These are phyloP conservation scores for Nomia melanderi DNA, from an alignment of 1,140 invertebrate genomes.

Conservation along the genomic window DNA sequence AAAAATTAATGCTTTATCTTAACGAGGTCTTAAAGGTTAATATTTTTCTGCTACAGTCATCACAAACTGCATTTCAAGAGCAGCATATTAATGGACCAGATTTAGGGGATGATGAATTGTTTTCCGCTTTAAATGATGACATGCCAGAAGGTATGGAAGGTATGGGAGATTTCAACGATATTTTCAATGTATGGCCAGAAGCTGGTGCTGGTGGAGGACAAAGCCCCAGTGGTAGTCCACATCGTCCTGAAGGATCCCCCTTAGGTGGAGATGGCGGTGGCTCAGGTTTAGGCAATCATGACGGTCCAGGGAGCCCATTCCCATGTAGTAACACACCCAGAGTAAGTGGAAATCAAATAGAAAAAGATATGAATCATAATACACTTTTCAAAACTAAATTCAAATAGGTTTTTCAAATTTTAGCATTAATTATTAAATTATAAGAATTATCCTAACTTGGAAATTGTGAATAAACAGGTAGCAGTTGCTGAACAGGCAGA, in stretches of 20 bases:
- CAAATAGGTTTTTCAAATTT: not conserved
- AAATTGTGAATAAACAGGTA: slow-evolving; percentile 70
- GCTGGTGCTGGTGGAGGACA: slow-evolving; percentile 83
- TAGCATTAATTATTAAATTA: not conserved
- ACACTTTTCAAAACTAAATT: too few relatives aligned
- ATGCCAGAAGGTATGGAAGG: slow-evolving; percentile 88
- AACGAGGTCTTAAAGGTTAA: slow-evolving; percentile 8
- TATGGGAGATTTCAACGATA: slow-evolving; percentile 87
- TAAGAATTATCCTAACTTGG: not conserved
- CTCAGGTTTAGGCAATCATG: slow-evolving; percentile 79
- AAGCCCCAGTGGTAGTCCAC: slow-evolving; percentile 84
- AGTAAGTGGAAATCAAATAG: slow-evolving; percentile 66
- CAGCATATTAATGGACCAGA: slow-evolving; percentile 89
- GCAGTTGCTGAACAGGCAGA: slow-evolving; percentile 81
- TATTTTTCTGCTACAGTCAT: slow-evolving; percentile 83
- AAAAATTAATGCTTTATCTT: slow-evolving; percentile 10
- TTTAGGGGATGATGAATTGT: slow-evolving; percentile 88
- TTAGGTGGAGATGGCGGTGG: slow-evolving; percentile 84
- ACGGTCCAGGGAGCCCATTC: slow-evolving; percentile 84
- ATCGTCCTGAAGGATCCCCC: slow-evolving; percentile 80
- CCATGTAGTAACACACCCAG: slow-evolving; percentile 82
- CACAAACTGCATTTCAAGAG: slow-evolving; percentile 92
- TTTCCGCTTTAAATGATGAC: slow-evolving; percentile 86
- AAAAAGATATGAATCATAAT: not conserved
- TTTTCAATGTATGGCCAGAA: slow-evolving; percentile 86